Evolutionary conservation across 2,888 invertebrate species (phyloP).

Genomic region (Penaeus monodon): DNA sequence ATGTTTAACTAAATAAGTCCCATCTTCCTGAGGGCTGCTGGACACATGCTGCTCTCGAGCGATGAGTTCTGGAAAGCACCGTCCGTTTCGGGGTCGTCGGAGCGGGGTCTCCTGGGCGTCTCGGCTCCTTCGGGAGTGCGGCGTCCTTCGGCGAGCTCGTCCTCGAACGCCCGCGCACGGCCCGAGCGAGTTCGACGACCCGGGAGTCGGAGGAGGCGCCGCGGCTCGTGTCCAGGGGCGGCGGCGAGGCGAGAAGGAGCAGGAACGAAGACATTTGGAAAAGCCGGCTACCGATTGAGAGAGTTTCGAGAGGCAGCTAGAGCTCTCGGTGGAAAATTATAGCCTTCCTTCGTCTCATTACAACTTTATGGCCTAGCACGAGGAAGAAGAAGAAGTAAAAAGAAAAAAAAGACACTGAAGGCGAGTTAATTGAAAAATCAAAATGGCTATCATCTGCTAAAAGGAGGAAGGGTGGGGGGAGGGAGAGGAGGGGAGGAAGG

Average conservation of each 20-base stretch:
- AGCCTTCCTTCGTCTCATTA: slow-evolving; percentile 49
- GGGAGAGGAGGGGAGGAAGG: background rate
- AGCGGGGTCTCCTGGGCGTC: too few relatives aligned
- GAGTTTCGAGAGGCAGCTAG: background rate
- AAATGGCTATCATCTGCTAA: slow-evolving; percentile 37
- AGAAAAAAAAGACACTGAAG: slow-evolving; percentile 41
- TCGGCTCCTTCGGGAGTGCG: too few relatives aligned
- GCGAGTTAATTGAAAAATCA: slow-evolving; percentile 54
- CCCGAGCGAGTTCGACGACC: too few relatives aligned
- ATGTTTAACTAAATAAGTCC: slow-evolving; percentile 48
- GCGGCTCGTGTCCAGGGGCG: too few relatives aligned
- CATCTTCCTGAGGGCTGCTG: slow-evolving; percentile 21
- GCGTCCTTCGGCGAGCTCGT: too few relatives aligned
- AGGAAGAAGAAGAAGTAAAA: slow-evolving; percentile 5
- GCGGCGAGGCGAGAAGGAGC: background rate
- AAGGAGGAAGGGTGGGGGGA: slow-evolving; percentile 3
- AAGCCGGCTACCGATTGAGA: slow-evolving; percentile 27
- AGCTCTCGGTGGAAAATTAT: slow-evolving; percentile 34
- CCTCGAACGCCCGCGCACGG: too few relatives aligned
- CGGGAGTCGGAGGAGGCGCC: too few relatives aligned
- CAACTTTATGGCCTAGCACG: slow-evolving; percentile 46
- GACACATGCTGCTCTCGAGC: background rate
- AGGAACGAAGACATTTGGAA: background rate
- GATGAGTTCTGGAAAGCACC: background rate
- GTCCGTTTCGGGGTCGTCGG: too few relatives aligned